Percentiles rank a stretch among this genome's conserved stretches.
These are phyloP conservation scores for Actinostola sp. DNA, from an alignment of 92 coral and sea anemone species.

Conservation along the genomic window DNA sequence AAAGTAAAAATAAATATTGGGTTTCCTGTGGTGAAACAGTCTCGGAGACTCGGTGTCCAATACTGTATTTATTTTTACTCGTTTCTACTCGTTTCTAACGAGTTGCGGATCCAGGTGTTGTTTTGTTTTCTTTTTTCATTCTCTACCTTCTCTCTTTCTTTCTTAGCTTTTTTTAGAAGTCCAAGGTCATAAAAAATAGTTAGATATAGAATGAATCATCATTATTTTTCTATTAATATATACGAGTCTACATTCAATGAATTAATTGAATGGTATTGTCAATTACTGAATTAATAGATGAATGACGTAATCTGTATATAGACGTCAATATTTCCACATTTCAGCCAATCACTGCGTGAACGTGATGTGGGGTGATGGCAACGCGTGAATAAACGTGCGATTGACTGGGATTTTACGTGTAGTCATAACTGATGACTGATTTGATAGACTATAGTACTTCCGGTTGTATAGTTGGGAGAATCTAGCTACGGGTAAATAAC, in stretches of 20 bases:
- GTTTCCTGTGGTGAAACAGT: no score
- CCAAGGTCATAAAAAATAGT: no score
- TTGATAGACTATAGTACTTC: not conserved
- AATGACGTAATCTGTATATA: not conserved
- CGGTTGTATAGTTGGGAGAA: slow-evolving; percentile 14
- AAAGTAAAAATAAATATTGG: no score
- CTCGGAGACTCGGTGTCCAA: no score
- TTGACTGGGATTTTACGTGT: slow-evolving; percentile 9
- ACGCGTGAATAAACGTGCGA: slow-evolving; percentile 22
- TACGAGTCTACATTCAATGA: not conserved
- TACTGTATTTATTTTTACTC: no score
- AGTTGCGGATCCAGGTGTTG: no score
- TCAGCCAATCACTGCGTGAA: slow-evolving; percentile 2
- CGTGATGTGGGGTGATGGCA: slow-evolving; percentile 24
- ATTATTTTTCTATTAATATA: not conserved
- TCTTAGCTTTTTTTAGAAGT: no score
- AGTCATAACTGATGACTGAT: not conserved
- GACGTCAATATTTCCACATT: not conserved
- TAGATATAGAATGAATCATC: no score
- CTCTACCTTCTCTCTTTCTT: no score
- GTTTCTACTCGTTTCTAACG: no score
- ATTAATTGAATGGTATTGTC: not conserved
- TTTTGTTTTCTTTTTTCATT: no score
- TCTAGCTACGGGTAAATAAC: not conserved
- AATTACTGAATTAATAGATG: not conserved